Base-by-base conservation (phyloP, 2,888 invertebrate genomes). In the Acronicta alni region DNA sequence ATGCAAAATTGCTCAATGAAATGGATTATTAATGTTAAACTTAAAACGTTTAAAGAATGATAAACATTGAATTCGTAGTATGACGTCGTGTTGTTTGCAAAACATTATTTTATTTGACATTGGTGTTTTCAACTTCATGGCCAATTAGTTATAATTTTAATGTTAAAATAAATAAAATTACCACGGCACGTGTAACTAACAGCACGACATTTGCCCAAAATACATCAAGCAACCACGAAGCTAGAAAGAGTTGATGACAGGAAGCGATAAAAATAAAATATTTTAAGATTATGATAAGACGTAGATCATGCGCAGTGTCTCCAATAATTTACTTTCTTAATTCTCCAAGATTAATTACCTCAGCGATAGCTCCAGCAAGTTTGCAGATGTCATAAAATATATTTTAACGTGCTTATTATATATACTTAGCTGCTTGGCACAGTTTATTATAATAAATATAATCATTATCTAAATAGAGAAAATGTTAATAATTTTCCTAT, bases 221-320 rank as follows among this genome's bases (percentile, higher is more conserved):
- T 82, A 81, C 69, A 55, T 45, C 68, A 63, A 62, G 72, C 69
- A 67, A 73, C 72, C 71, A 68, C 75, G 75, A 72, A 75, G 70
- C 68, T 64, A 65, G 64, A 72, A 71, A 66, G 56, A 80, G 71
- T 72, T 75, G 78, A 81, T 80, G 82, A 80, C 81, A 83, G 82
- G 84, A 80, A 80, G 78, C 64, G 76, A 79, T 80, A 79, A 80
- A 82, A 81, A 77, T 79, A 79, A 72, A 70, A 80, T 76, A 75
- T 77, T 74, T 77, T 60, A 56, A 77, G 72, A 78, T 79, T 71
- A 75, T 73, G 69, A 78, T 77, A 80, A 70, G 65, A 64, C 58
- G 58, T 67, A 70, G 65, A 68, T 70, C 73, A 68, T 66, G 67
- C 49, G 58, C 54, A 52, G 47, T 48, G 59, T 74, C 67, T 71